phyloP scores from a whole-genome alignment of 2,888 invertebrate genomes.

The Gerris lacustris region DNA sequence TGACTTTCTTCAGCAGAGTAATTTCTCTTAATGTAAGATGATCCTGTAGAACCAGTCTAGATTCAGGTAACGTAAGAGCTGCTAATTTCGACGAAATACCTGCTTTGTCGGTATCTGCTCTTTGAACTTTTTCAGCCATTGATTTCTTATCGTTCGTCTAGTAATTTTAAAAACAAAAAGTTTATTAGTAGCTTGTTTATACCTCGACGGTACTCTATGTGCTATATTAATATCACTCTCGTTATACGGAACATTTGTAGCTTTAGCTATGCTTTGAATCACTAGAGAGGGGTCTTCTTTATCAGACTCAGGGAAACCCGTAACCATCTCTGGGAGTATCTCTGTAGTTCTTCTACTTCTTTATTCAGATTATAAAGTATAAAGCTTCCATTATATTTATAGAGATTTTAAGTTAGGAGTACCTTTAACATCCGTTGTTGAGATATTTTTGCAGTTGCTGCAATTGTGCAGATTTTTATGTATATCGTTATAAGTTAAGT shows the following conservation, averaged over 20 bases:
- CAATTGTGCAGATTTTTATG: too few species aligned
- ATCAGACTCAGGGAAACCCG: background rate
- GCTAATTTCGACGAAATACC: background rate
- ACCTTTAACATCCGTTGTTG: too few species aligned
- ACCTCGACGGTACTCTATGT: background rate
- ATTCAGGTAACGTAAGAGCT: background rate
- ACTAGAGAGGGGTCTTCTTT: background rate
- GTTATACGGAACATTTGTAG: background rate
- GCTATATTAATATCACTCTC: background rate
- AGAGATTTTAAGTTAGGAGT: too few species aligned
- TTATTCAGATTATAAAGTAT: too few species aligned
- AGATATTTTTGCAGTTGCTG: too few species aligned
- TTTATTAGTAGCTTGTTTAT: background rate
- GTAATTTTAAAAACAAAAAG: background rate
- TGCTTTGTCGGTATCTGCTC: background rate
- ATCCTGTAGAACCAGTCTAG: background rate
- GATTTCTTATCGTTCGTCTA: background rate
- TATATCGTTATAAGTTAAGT: too few species aligned
- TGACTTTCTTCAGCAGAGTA: background rate
- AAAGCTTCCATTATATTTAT: too few species aligned
- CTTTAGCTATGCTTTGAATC: background rate
- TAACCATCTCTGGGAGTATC: background rate
- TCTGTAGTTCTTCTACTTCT: background rate
- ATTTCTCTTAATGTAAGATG: background rate
- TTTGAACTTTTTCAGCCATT: background rate